phyloP scores from a whole-genome alignment of 2,113 vertebrate genomes.

The Oreochromis aureus region DNA sequence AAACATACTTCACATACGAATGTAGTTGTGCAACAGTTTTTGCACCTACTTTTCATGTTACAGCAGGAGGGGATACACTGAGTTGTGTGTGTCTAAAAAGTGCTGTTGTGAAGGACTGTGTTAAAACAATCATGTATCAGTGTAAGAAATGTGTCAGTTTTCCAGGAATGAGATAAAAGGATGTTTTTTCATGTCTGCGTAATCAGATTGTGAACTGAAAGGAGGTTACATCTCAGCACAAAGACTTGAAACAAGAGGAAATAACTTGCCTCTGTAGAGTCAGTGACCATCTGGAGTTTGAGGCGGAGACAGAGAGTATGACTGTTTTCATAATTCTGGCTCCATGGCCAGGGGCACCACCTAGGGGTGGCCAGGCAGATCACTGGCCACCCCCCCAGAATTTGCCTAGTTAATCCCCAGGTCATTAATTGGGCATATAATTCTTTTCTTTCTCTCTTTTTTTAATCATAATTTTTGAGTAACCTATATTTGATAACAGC shows the following conservation, averaged over 20 bases:
- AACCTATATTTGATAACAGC: neutral
- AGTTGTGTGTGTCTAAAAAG: neutral
- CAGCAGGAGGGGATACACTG: neutral
- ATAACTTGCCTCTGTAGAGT: neutral
- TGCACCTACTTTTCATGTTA: neutral
- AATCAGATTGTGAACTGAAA: neutral
- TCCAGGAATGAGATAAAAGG: neutral
- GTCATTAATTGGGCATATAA: neutral
- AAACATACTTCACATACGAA: neutral
- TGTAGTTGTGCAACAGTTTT: neutral
- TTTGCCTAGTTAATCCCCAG: neutral
- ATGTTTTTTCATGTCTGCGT: neutral
- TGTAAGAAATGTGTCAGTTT: neutral
- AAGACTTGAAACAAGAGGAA: neutral
- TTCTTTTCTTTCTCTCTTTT: neutral
- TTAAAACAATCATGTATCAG: neutral
- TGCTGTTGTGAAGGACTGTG: neutral
- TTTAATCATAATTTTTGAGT: neutral
- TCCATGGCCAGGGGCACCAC: neutral
- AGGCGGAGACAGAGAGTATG: neutral
- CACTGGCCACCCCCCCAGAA: neutral
- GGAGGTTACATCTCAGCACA: neutral
- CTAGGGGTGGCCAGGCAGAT: neutral
- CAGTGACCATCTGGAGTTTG: neutral
- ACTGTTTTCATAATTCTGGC: neutral